A percentile compares a stretch with the other conserved stretches of the same genome.
Evolutionary conservation across 2,888 invertebrate genomes (phyloP).

Genomic region (Tenthredo scrophulariae): DNA sequence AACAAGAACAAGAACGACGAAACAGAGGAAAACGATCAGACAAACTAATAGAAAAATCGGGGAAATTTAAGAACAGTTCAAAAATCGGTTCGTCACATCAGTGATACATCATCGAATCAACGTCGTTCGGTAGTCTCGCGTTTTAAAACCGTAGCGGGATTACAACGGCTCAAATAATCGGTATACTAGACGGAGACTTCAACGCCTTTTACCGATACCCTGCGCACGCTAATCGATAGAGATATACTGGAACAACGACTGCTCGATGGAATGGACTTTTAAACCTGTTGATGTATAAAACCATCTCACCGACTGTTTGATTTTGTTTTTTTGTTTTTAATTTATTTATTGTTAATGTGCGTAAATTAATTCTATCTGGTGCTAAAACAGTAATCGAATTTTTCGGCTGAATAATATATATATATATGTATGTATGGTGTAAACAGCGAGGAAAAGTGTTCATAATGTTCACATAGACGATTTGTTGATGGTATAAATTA

Average conservation of each 20-base stretch:
- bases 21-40: not conserved
- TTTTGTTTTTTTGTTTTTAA: not conserved
- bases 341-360: not conserved
- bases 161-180: not conserved
- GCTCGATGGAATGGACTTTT: too few relatives aligned
- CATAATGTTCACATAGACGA: conserved; percentile 35
- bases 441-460: not conserved
- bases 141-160: not conserved
- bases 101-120: not conserved
- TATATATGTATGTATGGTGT: not conserved
- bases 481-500: not conserved
- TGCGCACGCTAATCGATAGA: too few relatives aligned
- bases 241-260: too few relatives aligned
- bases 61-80: not conserved
- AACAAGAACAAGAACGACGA: not conserved
- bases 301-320: too few relatives aligned
- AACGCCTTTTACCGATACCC: too few relatives aligned
- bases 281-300: too few relatives aligned
- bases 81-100: not conserved
- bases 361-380: not conserved
- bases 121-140: not conserved
- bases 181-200: not conserved
- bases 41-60: not conserved
- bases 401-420: not conserved
- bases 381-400: not conserved